Evolutionary conservation across 2,888 invertebrate species (phyloP).

Genomic region (Andrena dorsata): DNA sequence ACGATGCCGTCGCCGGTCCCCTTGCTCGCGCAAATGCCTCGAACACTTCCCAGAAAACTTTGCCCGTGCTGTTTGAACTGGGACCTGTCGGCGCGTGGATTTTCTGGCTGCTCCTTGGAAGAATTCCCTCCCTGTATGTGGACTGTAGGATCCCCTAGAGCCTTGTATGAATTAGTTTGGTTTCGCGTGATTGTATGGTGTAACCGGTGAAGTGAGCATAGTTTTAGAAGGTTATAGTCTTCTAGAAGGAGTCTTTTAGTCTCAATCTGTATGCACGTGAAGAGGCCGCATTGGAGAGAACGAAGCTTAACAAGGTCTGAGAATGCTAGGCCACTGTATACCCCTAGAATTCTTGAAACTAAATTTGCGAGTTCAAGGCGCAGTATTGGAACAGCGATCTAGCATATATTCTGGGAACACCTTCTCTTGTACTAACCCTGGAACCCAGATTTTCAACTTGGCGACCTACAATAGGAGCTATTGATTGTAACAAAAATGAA

Average conservation of each 20-base stretch:
- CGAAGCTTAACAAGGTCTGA: no score
- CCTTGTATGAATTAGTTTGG: background rate
- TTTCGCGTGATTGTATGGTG: background rate
- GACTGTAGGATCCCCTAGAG: background rate
- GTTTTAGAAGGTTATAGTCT: no score
- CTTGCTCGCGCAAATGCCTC: constrained; percentile 1
- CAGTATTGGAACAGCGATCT: background rate
- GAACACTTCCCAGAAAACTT: constrained; percentile 17
- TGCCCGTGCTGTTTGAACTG: constrained; percentile 1
- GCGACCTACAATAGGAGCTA: constrained; percentile 28
- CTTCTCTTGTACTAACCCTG: background rate
- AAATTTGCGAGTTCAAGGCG: background rate
- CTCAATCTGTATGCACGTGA: no score
- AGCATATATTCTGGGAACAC: background rate
- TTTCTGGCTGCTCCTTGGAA: background rate
- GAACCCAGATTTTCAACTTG: constrained; percentile 40
- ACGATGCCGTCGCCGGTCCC: background rate
- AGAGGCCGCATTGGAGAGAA: no score
- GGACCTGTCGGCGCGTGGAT: background rate
- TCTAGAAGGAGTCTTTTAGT: no score
- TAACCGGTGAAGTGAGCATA: no score
- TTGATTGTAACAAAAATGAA: constrained; percentile 47
- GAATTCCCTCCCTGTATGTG: background rate
- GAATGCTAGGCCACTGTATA: background rate
- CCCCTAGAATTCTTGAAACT: background rate